Base-by-base conservation (phyloP, 2,888 invertebrate species). In the Anticlea derivata region DNA sequence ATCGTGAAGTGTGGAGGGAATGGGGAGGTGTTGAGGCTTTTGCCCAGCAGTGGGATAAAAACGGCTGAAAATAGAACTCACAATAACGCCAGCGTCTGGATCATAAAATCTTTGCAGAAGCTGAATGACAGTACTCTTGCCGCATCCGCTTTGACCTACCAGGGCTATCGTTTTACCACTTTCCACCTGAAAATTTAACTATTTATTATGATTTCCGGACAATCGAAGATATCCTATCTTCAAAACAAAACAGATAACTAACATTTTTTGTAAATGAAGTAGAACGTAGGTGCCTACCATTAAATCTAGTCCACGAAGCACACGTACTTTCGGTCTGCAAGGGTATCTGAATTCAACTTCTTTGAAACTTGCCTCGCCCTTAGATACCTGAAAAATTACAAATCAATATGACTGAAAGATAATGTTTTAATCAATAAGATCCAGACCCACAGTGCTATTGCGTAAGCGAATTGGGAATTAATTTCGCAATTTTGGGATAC, bases 121-220 rank as follows among this genome's bases (percentile, higher is more conserved):
- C 68, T 96, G 95, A 20, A 97, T 92, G 27, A 95, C 90, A 0
- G 97, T 98, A 35, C 96, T 96, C 81, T 97, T 97, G 6, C 97
- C 97, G 73, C 96, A 96, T 0, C 97, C 97, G 50, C 96, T 96
- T 0, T 92, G 80, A 51, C 94, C 97, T 2, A 96, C 95, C 6
- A 96, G 68, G 0, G 96, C 96, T 0, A 95, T 80, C 0, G 94
- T 95, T 71, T 94, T 92, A 0, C 95, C 95, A 34, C 83, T 79
- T 1, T 88, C 68, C 50, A 80, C 61, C 75, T 80, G 34, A 6
- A 55, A 64, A 20, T n/a, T n/a, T n/a, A n/a, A n/a, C n/a, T n/a
- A n/a, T n/a, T n/a, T n/a, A n/a, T n/a, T n/a, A n/a, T n/a, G n/a
- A n/a, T n/a, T n/a, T n/a, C n/a, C n/a, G n/a, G n/a, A n/a, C n/a